phyloP scores from a whole-genome alignment of 1,140 invertebrate genomes.

The Platyscapa corneri region DNA sequence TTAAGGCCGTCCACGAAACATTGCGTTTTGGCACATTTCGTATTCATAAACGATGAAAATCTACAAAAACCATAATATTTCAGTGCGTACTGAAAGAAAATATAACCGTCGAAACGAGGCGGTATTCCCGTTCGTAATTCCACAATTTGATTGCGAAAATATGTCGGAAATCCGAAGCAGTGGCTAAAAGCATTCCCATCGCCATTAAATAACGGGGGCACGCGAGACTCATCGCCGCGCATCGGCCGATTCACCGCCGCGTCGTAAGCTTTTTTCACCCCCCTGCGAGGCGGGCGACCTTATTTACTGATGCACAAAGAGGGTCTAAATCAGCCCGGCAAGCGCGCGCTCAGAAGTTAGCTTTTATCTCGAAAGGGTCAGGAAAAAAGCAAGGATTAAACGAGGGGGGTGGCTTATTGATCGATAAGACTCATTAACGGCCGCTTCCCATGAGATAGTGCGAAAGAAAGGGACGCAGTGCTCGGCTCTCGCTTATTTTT shows the following conservation, averaged over 20 bases:
- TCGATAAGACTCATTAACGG: slow-evolving; percentile 35
- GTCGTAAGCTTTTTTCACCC: neutral
- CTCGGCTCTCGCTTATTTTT: neutral
- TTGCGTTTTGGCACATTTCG: neutral
- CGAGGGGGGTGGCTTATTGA: neutral
- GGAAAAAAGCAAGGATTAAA: neutral
- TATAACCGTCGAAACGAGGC: neutral
- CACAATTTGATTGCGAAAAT: neutral
- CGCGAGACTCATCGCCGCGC: neutral
- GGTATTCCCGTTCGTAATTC: neutral
- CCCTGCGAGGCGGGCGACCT: neutral
- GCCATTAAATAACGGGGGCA: slow-evolving; percentile 1
- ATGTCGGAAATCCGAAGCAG: neutral
- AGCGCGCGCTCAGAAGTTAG: neutral
- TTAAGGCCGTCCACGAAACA: neutral
- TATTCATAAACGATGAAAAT: neutral
- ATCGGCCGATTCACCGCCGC: no score
- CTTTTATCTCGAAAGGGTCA: slow-evolving; percentile 13
- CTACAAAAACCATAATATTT: neutral
- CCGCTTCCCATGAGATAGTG: neutral
- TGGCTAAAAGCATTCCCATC: slow-evolving; percentile 12
- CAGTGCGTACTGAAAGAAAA: neutral
- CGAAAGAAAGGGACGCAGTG: neutral
- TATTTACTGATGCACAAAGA: slow-evolving; percentile 18
- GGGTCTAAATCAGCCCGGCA: neutral